Evolutionary conservation across 2,888 invertebrate species (phyloP).

Genomic region (Xanthia icteritia): DNA sequence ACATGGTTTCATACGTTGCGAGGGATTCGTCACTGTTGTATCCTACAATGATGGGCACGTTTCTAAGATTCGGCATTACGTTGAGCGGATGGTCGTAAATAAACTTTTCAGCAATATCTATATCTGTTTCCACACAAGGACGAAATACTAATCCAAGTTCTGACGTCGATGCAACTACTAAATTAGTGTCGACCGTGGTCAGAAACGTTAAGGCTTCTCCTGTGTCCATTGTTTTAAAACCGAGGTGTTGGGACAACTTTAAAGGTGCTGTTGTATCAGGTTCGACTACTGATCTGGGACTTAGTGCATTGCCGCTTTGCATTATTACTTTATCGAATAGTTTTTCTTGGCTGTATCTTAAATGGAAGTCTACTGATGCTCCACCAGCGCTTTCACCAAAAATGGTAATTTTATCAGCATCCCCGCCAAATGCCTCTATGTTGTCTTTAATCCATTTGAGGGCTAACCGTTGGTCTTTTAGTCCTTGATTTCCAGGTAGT

Average conservation of each 20-base stretch:
- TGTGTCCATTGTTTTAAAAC: constrained; percentile 54
- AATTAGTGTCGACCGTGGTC: constrained; percentile 65
- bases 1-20: constrained; percentile 40
- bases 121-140: constrained; percentile 75
- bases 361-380: constrained; percentile 73
- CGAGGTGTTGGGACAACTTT: constrained; percentile 72
- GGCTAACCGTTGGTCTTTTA: constrained; percentile 79
- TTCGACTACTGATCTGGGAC: constrained; percentile 62
- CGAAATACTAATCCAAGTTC: constrained; percentile 63
- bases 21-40: constrained; percentile 70
- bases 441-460: constrained; percentile 79
- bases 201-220: constrained; percentile 74
- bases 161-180: constrained; percentile 70
- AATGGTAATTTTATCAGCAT: constrained; percentile 75
- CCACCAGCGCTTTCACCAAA: constrained; percentile 80
- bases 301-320: constrained; percentile 74
- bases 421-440: constrained; percentile 80
- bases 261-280: constrained; percentile 69
- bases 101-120: constrained; percentile 65
- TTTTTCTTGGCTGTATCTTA: constrained; percentile 72
- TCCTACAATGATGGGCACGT: constrained; percentile 71
- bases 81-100: constrained; percentile 71
- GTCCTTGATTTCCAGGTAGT: constrained; percentile 79
- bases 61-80: constrained; percentile 57
- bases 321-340: constrained; percentile 76